These are phyloP conservation scores for Coryphaenoides rupestris DNA, from an alignment of 2,113 vertebrate genomes.

Conservation along the genomic window DNA sequence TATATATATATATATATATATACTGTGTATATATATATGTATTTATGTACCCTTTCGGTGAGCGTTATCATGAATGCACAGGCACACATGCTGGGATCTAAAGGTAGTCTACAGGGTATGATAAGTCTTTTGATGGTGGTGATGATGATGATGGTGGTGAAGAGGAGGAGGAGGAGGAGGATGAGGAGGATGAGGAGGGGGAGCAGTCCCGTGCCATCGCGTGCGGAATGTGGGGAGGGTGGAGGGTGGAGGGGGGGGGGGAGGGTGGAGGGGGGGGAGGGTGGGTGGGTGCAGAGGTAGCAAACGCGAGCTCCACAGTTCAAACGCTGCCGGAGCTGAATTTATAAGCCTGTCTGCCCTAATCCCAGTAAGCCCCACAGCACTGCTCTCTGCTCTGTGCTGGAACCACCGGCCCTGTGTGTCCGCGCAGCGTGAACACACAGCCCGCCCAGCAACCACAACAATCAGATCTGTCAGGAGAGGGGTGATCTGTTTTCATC, in stretches of 20 bases:
- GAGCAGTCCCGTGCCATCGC: conserved; percentile 6
- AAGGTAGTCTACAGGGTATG: conserved; percentile 8
- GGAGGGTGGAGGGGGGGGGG: no score
- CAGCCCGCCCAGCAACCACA: conserved; percentile 11
- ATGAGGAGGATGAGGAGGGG: no score
- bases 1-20: no score
- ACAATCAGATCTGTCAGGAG: neutral
- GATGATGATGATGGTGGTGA: conserved; percentile 29
- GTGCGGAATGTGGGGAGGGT: no score
- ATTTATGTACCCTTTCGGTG: neutral
- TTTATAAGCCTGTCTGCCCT: conserved; percentile 68
- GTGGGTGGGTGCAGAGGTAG: conserved; percentile 32
- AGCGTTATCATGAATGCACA: conserved; percentile 40
- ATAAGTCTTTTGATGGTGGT: conserved; percentile 16
- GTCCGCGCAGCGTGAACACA: conserved; percentile 25
- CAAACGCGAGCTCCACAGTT: conserved; percentile 58
- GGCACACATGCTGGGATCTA: conserved; percentile 17
- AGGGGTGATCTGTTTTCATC: conserved; percentile 1
- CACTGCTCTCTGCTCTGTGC: conserved; percentile 56
- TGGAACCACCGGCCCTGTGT: conserved; percentile 67
- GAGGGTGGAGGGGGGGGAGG: no score
- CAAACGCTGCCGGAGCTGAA: conserved; percentile 65
- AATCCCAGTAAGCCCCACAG: conserved; percentile 69
- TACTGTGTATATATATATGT: neutral
- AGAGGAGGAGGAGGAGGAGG: no score